Base-by-base conservation (phyloP, 2,797 vertebrate genomes). In the Dendrocincla fuliginosa region DNA sequence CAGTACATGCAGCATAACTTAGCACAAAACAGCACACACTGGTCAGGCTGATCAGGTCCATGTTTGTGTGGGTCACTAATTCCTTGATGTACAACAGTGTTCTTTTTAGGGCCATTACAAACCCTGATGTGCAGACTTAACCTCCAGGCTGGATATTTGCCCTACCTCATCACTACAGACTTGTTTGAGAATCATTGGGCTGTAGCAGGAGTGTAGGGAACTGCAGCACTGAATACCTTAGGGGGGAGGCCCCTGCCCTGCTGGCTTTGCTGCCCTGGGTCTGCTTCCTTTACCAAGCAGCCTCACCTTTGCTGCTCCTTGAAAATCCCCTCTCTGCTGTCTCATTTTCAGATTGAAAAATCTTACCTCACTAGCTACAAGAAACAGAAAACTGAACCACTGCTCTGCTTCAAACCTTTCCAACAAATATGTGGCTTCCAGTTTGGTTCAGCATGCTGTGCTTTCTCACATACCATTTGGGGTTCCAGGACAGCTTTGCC, bases 181-280 rank as follows among this genome's bases (percentile, higher is more conserved):
- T 75, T 80, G 5, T 79, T 37, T 80, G 41, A 52, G 33, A 71
- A 32, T 60, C 37, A 11, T 67, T 68, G 50, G 25, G 33, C 32
- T 69, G 56, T 18, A 46, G 33, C 1, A 0, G 46, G 22, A 46
- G 44, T 13, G 7, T 7, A 60, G 39, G n/a, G n/a, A 57, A 16
- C 16, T 32, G 18, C 27, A 63, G 44, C 27, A 50, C 4, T 57
- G 30, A 42, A 41, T 4, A 11, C 17, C 22, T n/a, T n/a, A 27
- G 1, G 0, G 0, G 5, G 18, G 25, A 70, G 14, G 11, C 8
- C 6, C 3, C 35, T 59, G 41, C 37, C 14, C 8, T 63, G 11
- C 47, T 78, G 49, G 11, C 39, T 47, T 68, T 67, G 3, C 52
- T 68, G 56, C 24, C 37, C 30, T 39, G 25, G 4, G 10, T 67